Percentiles rank a stretch among this genome's conserved stretches.
phyloP scores from a whole-genome alignment of 2,888 invertebrate species.

The Amiota minor region DNA sequence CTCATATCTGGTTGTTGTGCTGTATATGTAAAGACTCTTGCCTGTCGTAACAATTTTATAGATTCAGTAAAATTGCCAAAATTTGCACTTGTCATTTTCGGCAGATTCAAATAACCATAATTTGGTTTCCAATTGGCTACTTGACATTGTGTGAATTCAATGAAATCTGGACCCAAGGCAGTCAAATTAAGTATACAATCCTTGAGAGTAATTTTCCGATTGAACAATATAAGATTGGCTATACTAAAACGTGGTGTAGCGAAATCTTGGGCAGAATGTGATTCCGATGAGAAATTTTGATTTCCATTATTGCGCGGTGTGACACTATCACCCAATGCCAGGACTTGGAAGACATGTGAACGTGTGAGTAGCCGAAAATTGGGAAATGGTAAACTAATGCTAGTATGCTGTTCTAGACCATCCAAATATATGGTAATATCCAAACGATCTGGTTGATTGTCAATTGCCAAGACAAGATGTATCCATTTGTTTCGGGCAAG shows the following conservation, averaged over 20 bases:
- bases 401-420: conserved; percentile 63
- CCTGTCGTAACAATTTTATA: conserved; percentile 77
- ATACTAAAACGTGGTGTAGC: conserved; percentile 61
- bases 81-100: conserved; percentile 58
- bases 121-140: conserved; percentile 71
- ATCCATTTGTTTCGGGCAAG: conserved; percentile 69
- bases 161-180: conserved; percentile 72
- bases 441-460: conserved; percentile 59
- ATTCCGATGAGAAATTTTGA: conserved; percentile 52
- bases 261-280: conserved; percentile 65
- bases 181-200: conserved; percentile 67
- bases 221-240: conserved; percentile 71
- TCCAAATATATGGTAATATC: conserved; percentile 64
- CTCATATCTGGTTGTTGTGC: conserved; percentile 78
- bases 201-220: conserved; percentile 58
- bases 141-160: conserved; percentile 70
- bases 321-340: conserved; percentile 66
- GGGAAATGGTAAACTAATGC: conserved; percentile 63
- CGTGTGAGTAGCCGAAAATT: conserved; percentile 61
- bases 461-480: conserved; percentile 68
- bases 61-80: conserved; percentile 63
- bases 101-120: conserved; percentile 66
- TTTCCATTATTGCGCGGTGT: conserved; percentile 42
- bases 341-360: conserved; percentile 66
- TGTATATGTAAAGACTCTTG: conserved; percentile 77